Evolutionary conservation across 1,140 invertebrate genomes (phyloP).

Genomic region (Ptiloglossa arizonensis): DNA sequence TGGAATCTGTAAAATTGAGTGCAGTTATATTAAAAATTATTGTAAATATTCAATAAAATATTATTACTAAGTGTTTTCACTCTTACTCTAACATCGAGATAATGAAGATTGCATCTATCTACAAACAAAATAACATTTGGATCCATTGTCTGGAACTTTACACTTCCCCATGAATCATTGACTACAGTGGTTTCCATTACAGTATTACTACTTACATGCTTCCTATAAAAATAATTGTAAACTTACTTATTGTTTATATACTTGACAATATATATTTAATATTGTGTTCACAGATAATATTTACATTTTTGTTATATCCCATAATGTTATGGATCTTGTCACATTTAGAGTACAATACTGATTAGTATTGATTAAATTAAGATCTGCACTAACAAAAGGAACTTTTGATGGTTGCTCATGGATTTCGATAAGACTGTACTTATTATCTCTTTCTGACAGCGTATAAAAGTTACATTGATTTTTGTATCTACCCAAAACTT

Average conservation of each 20-base stretch:
- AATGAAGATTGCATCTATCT: constrained; percentile 76
- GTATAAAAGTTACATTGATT: constrained; percentile 66
- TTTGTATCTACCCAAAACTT: constrained; percentile 70
- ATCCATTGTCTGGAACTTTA: constrained; percentile 70
- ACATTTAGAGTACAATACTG: constrained; percentile 70
- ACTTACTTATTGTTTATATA: constrained; percentile 24
- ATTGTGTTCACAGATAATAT: constrained; percentile 20
- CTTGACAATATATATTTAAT: constrained; percentile 3
- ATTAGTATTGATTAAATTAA: constrained; percentile 62
- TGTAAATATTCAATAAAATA: not conserved
- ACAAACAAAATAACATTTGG: constrained; percentile 70
- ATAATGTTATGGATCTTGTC: constrained; percentile 66
- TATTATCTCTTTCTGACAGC: constrained; percentile 56
- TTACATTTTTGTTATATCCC: constrained; percentile 73
- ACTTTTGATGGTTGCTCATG: constrained; percentile 54
- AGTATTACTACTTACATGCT: constrained; percentile 47
- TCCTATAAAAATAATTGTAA: constrained; percentile 53
- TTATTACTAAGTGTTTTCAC: constrained; percentile 5
- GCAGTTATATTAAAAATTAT: not conserved
- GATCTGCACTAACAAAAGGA: constrained; percentile 68
- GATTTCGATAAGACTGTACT: constrained; percentile 61
- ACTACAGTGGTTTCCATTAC: constrained; percentile 53
- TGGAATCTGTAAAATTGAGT: constrained; percentile 53
- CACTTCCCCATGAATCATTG: constrained; percentile 72
- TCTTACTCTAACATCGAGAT: constrained; percentile 74